Evolutionary conservation across 1,140 invertebrate genomes (phyloP).

Genomic region (Physella acuta): DNA sequence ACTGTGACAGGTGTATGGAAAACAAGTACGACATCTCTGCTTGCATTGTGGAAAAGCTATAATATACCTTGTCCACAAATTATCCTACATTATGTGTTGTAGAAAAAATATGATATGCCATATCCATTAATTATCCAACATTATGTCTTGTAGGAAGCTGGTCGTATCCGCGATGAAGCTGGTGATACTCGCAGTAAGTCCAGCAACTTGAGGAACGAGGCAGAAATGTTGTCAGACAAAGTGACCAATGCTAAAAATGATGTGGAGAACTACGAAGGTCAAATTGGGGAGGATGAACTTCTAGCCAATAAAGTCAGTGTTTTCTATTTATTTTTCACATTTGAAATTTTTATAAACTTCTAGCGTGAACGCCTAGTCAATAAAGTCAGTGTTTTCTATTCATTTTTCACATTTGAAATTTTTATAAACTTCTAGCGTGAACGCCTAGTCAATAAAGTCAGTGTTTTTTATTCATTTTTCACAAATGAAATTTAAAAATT

Average conservation of each 20-base stretch:
- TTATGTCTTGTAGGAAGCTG: conserved; percentile 67
- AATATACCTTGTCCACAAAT: no score
- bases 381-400: conserved; percentile 6
- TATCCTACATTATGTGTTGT: conserved; percentile 4
- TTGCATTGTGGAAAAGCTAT: conserved; percentile 57
- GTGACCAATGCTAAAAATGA: not conserved
- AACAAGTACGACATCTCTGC: conserved; percentile 60
- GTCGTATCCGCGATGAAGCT: conserved; percentile 74
- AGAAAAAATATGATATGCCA: no score
- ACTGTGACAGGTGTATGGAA: conserved; percentile 81
- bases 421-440: no score
- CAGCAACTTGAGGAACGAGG: conserved; percentile 73
- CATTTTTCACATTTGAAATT: not conserved
- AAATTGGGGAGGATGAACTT: conserved; percentile 73
- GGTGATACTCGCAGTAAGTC: conserved; percentile 76
- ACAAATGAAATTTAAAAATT: conserved; percentile 67
- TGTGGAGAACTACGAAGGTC: conserved; percentile 71
- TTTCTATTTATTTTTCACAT: not conserved
- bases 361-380: conserved; percentile 73
- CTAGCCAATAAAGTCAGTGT: conserved; percentile 62
- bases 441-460: conserved; percentile 65
- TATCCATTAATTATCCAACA: no score
- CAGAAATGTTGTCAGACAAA: conserved; percentile 69
- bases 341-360: no score
- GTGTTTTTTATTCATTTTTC: not conserved